These are phyloP conservation scores for Phrynocephalus versicolor DNA, from an alignment of 2,113 vertebrate genomes.

Conservation along the genomic window DNA sequence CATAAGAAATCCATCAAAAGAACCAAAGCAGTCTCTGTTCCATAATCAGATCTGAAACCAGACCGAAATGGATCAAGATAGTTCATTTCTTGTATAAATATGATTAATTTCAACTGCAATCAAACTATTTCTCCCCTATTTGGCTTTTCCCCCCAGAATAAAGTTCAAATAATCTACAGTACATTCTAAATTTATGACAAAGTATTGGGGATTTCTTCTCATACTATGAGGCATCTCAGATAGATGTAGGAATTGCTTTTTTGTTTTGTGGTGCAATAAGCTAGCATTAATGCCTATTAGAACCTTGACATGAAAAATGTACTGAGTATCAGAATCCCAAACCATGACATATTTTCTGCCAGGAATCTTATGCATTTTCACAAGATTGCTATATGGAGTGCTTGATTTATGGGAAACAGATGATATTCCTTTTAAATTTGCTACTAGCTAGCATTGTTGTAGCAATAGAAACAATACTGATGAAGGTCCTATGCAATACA, in stretches of 20 bases:
- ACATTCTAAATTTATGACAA: neutral
- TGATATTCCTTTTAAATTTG: slow-evolving; percentile 8
- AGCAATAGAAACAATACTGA: neutral
- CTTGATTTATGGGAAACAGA: neutral
- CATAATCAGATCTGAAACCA: too few species aligned
- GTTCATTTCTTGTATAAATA: too few species aligned
- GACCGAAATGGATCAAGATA: too few species aligned
- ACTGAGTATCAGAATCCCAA: neutral
- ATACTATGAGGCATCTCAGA: neutral
- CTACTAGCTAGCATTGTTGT: neutral
- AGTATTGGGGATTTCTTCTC: neutral
- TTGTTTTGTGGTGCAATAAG: neutral
- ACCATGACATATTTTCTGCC: neutral
- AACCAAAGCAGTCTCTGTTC: too few species aligned
- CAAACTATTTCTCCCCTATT: too few species aligned
- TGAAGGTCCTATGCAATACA: neutral
- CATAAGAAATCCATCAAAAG: too few species aligned
- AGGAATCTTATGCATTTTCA: neutral
- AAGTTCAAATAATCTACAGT: neutral
- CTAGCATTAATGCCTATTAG: neutral
- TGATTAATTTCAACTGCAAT: too few species aligned
- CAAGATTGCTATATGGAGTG: neutral
- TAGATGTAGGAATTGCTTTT: neutral
- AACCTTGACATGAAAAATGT: neutral
- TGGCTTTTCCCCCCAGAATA: neutral